Percentiles rank a stretch among this genome's conserved stretches.
These are phyloP conservation scores for Eristalinus aeneus DNA, from an alignment of 2,888 invertebrate species.

Conservation along the genomic window DNA sequence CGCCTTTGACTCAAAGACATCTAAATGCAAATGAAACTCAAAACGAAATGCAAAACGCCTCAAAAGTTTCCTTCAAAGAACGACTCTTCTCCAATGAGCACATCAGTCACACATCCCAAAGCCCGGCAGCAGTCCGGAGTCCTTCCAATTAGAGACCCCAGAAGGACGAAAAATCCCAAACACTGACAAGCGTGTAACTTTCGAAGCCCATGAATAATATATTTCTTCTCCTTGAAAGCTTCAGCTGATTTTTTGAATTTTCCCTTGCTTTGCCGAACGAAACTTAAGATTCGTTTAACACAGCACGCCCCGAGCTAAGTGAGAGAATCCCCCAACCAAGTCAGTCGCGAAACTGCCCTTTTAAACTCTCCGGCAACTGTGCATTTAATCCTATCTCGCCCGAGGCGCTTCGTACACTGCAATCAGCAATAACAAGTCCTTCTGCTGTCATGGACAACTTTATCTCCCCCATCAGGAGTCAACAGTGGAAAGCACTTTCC, in stretches of 20 bases:
- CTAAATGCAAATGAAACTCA: too few relatives aligned
- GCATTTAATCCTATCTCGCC: not conserved
- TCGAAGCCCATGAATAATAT: not conserved
- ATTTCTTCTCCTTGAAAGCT: not conserved
- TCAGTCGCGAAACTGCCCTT: not conserved
- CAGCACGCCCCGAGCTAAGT: not conserved
- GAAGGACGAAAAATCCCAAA: too few relatives aligned
- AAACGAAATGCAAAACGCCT: too few relatives aligned
- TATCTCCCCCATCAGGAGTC: not conserved
- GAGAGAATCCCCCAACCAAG: not conserved
- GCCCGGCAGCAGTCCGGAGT: too few relatives aligned
- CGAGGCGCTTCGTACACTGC: not conserved
- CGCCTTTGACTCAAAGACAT: too few relatives aligned
- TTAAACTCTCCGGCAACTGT: not conserved
- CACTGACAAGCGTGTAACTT: not conserved
- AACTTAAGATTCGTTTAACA: not conserved
- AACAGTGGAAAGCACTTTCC: slow-evolving; percentile 27
- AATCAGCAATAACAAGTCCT: not conserved
- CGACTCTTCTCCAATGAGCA: too few relatives aligned
- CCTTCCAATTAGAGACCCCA: too few relatives aligned
- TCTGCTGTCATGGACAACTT: not conserved
- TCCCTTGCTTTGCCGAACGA: not conserved
- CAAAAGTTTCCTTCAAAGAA: too few relatives aligned
- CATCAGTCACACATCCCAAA: too few relatives aligned
- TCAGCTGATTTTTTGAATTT: not conserved